A percentile compares a stretch with the other conserved stretches of the same genome.
These are phyloP conservation scores for Nyleta sp. DNA, from an alignment of 2,888 invertebrate genomes.

Conservation along the genomic window DNA sequence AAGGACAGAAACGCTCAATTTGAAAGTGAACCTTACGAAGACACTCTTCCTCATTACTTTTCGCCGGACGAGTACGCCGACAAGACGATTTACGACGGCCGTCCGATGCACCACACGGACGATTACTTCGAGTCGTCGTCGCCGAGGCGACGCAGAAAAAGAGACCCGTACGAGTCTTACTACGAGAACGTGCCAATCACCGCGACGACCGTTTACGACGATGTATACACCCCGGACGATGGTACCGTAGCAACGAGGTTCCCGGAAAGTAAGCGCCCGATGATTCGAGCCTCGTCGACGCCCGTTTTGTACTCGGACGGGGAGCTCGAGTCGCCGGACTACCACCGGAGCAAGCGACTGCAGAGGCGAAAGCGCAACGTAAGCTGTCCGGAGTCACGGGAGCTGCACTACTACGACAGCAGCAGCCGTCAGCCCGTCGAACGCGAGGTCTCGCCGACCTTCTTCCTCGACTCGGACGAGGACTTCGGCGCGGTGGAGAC, in stretches of 20 bases:
- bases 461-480: slow-evolving; percentile 76
- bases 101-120: slow-evolving; percentile 59
- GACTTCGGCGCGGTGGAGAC: slow-evolving; percentile 80
- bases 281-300: slow-evolving; percentile 77
- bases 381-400: slow-evolving; percentile 74
- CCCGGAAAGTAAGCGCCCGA: too few relatives aligned
- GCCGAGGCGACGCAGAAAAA: slow-evolving; percentile 64
- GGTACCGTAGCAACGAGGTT: too few relatives aligned
- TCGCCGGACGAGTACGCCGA: slow-evolving; percentile 63
- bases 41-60: slow-evolving; percentile 63
- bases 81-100: slow-evolving; percentile 55
- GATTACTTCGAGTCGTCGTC: slow-evolving; percentile 57
- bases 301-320: slow-evolving; percentile 75
- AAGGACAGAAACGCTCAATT: slow-evolving; percentile 61
- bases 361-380: slow-evolving; percentile 75
- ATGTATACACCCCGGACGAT: too few relatives aligned
- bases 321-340: slow-evolving; percentile 67
- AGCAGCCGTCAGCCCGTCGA: slow-evolving; percentile 16
- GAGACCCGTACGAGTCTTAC: slow-evolving; percentile 48
- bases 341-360: slow-evolving; percentile 64
- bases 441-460: slow-evolving; percentile 33
- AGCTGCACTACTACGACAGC: slow-evolving; percentile 53
- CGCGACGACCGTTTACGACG: too few relatives aligned
- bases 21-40: slow-evolving; percentile 62
- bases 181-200: slow-evolving; percentile 75